phyloP scores from a whole-genome alignment of 2,888 invertebrate genomes.

The Periphyllus acericola region DNA sequence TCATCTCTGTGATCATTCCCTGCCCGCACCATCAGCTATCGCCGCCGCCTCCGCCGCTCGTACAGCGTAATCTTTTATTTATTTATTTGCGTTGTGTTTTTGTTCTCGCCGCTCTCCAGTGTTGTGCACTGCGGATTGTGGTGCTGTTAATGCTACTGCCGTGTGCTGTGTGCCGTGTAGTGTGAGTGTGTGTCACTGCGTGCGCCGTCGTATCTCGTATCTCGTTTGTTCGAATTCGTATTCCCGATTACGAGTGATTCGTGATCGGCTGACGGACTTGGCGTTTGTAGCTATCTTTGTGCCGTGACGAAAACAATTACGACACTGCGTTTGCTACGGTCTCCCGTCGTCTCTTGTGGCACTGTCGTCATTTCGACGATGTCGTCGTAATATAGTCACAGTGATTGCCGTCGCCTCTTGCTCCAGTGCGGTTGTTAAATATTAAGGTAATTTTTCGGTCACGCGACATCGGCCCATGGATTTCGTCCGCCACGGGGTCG shows the following conservation, averaged over 20 bases:
- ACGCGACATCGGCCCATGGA: not conserved
- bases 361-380: not conserved
- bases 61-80: not conserved
- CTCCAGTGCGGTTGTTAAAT: not conserved
- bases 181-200: too few species aligned
- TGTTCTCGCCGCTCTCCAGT: not conserved
- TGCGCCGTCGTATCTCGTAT: too few species aligned
- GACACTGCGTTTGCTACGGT: not conserved
- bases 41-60: not conserved
- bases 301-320: not conserved
- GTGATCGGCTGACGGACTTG: not conserved
- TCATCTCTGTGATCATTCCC: too few species aligned
- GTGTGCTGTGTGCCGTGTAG: too few species aligned
- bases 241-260: not conserved
- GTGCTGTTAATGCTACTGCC: too few species aligned
- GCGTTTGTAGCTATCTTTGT: not conserved
- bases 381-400: not conserved
- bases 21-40: not conserved
- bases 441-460: not conserved
- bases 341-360: not conserved
- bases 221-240: not conserved
- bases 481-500: not conserved
- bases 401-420: not conserved
- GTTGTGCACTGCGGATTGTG: not conserved
- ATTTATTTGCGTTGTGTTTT: constrained; percentile 16